Evolutionary conservation across 2,113 vertebrate genomes (phyloP).

Genomic region (Mormoops blainvillei): DNA sequence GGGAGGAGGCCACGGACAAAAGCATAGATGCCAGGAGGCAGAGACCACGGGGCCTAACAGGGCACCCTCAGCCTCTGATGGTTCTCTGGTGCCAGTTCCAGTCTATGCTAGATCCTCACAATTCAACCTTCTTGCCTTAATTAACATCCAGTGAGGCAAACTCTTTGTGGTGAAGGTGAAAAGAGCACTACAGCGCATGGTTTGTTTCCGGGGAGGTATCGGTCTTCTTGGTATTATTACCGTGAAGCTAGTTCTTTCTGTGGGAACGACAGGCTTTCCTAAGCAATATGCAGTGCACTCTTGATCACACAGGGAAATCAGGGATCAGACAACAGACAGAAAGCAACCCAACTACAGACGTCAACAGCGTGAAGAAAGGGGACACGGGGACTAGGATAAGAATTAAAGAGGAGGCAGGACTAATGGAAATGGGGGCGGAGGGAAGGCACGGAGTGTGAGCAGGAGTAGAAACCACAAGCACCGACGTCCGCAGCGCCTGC

Average conservation of each 20-base stretch:
- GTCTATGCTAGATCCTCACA: neutral
- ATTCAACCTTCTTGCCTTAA: neutral
- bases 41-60: neutral
- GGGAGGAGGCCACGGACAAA: neutral
- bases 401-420: neutral
- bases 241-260: neutral
- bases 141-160: neutral
- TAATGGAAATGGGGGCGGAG: neutral
- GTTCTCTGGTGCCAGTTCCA: neutral
- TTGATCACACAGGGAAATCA: neutral
- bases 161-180: neutral
- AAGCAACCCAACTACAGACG: neutral
- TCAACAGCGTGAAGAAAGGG: neutral
- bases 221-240: neutral
- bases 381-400: accelerated
- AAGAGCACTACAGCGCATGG: neutral
- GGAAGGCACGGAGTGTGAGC: neutral
- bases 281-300: neutral
- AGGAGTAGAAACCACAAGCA: neutral
- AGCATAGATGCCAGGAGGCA: neutral
- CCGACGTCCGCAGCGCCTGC: accelerated
- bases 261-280: neutral
- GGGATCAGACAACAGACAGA: neutral
- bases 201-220: neutral
- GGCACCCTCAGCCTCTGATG: neutral